Conservation (phyloP, 2,113 vertebrate species). For the Peromyscus maniculatus region DNA sequence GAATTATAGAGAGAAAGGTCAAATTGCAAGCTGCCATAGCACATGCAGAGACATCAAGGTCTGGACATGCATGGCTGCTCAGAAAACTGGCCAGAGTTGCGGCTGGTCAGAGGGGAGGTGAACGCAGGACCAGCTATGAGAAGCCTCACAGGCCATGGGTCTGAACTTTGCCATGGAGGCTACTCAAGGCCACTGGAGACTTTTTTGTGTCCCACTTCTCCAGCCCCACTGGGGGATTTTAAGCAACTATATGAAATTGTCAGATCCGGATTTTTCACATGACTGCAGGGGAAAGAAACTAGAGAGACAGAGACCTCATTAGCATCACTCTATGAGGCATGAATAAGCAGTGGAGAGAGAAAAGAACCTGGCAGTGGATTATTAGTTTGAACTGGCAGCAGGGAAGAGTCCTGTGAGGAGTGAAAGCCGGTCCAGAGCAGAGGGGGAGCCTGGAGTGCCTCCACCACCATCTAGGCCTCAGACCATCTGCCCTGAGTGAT, state of each 20-base stretch:
- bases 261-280: not conserved
- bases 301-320: not conserved
- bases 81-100: not conserved
- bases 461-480: not conserved
- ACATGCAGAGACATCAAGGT: not conserved
- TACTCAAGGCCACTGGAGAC: not conserved
- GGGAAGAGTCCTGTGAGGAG: not conserved
- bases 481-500: not conserved
- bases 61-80: not conserved
- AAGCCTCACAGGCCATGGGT: not conserved
- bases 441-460: fast-evolving
- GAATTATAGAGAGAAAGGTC: not conserved
- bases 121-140: not conserved
- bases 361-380: not conserved
- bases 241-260: slow-evolving; percentile 5
- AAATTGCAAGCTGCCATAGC: not conserved
- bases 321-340: not conserved
- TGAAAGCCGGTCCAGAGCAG: too few species aligned
- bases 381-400: not conserved
- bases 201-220: not conserved
- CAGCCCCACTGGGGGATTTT: not conserved
- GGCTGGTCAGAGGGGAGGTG: not conserved
- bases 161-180: not conserved
- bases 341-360: not conserved
- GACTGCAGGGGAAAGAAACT: not conserved